Evolutionary conservation across 2,888 invertebrate species (phyloP).

Genomic region (Mantis religiosa): DNA sequence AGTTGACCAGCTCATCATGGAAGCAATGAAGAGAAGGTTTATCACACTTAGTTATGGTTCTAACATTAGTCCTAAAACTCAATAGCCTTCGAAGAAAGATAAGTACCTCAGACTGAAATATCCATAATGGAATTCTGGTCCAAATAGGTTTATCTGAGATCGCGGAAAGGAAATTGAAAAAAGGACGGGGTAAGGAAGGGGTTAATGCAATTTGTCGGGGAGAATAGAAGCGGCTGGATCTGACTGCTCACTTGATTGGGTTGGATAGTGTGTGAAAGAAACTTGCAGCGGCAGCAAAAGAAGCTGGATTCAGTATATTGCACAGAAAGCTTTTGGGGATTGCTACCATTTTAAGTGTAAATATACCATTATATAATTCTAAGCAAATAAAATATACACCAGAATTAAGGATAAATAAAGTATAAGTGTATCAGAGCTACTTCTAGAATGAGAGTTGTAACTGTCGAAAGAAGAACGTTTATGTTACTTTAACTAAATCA

Average conservation of each 20-base stretch:
- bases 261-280: constrained; percentile 2
- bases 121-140: constrained; percentile 17
- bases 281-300: constrained; percentile 4
- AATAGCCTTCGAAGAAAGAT: not conserved
- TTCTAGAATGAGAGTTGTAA: too few relatives aligned
- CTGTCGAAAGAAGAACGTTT: too few relatives aligned
- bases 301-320: not conserved
- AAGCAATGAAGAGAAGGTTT: too few relatives aligned
- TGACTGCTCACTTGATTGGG: constrained; percentile 24
- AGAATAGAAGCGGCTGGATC: constrained; percentile 24
- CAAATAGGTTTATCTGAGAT: constrained; percentile 18
- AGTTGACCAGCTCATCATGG: too few relatives aligned
- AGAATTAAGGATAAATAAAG: too few relatives aligned
- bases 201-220: constrained; percentile 28
- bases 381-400: too few relatives aligned
- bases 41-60: not conserved
- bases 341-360: too few relatives aligned
- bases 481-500: too few relatives aligned
- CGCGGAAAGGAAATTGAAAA: constrained; percentile 7
- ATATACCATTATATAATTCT: too few relatives aligned
- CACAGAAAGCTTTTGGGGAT: not conserved
- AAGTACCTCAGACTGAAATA: constrained; percentile 3
- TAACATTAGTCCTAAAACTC: not conserved
- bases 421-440: too few relatives aligned
- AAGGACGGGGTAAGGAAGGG: not conserved